Base-by-base conservation (phyloP, 2,888 invertebrate species). In the Pseudococcus jackbeardsleyi region DNA sequence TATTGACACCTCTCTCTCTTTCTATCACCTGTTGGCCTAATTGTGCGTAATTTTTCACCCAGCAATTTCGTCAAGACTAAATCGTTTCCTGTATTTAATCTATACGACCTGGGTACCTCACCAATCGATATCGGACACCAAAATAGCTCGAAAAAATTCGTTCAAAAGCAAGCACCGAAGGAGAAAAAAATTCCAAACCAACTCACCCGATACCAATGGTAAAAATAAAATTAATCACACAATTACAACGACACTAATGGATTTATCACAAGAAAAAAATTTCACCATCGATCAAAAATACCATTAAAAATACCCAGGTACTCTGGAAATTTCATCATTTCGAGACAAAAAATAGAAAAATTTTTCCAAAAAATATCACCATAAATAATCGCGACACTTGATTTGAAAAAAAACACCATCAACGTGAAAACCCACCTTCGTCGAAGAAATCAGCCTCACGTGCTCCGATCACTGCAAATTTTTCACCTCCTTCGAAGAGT, bases 11-110 rank as follows among this genome's bases (percentile, higher is more conserved):
- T 72, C 19, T 42, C 42, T 42, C 42, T 42, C 42, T 39, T 7
- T 42, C 42, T 64, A 64, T 64, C 72, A 72, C 72, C 72, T 72
- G 72, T 72, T 72, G 72, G 72, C 72, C 72, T 72, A 72, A 72
- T 72, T 72, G 72, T 33, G 72, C 72, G 72, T 72, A 72, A 72
- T 72, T 72, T 72, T 72, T 72, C 48, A 26, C 68, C 26, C 1
- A n/a, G 54, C 8, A 7, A 59, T 59, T 59, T 17, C 59, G 0
- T 59, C n/a, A n/a, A 59, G n/a, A n/a, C 48, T 0, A 50, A 0
- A 50, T 59, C n/a, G 17, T 59, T 59, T 59, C 48, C 48, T 50
- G 48, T 50, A 50, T 50, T 50, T 15, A 50, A 50, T 50, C 15
- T 1, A 1, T 50, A 50, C 48, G 48, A 50, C 48, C 48, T 8